These are phyloP conservation scores for Lycocorax pyrrhopterus DNA, from an alignment of 2,113 vertebrate species.

Conservation along the genomic window DNA sequence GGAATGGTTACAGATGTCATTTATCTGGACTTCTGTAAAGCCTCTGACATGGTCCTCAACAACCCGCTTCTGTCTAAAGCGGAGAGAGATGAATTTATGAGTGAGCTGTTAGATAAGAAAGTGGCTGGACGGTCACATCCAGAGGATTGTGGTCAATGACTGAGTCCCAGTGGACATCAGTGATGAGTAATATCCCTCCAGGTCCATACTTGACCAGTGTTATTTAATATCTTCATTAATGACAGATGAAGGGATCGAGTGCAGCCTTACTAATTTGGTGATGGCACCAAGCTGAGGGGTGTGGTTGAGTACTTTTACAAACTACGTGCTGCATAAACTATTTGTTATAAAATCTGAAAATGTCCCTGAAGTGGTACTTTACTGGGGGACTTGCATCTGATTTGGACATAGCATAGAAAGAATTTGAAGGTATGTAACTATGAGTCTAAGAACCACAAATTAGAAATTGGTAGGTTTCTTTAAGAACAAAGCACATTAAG, in stretches of 20 bases:
- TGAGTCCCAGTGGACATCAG: neutral
- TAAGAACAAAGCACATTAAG: neutral
- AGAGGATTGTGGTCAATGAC: neutral
- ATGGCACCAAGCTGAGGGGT: neutral
- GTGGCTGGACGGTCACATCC: neutral
- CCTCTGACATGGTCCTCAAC: neutral
- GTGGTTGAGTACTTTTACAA: neutral
- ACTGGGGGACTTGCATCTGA: neutral
- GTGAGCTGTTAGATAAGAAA: neutral
- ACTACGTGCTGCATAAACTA: neutral
- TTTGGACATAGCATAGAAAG: neutral
- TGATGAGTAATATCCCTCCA: neutral
- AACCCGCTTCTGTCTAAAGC: neutral
- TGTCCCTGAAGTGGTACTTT: neutral
- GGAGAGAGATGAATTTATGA: neutral
- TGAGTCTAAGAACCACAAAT: neutral
- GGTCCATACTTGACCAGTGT: neutral
- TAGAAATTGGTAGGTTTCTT: neutral
- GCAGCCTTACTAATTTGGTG: neutral
- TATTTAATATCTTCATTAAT: neutral
- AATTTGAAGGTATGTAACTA: neutral
- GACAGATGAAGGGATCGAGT: neutral
- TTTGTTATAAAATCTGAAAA: conserved; percentile 13
- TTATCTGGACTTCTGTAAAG: neutral
- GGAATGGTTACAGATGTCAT: rapidly evolving